phyloP scores from a whole-genome alignment of 1,140 invertebrate species.

The Drosophila varians region DNA sequence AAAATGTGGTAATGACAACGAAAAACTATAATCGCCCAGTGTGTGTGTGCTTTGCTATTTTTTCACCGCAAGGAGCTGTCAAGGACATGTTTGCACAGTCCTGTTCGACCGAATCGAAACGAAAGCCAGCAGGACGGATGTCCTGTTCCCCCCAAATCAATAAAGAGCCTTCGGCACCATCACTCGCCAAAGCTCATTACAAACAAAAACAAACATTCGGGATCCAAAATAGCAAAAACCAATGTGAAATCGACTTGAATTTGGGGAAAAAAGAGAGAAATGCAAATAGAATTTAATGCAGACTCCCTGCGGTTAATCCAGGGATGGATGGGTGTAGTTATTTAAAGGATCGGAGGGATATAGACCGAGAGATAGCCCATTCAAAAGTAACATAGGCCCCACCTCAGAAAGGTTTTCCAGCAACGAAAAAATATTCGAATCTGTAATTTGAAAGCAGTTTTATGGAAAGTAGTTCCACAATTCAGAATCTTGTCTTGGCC shows the following conservation, averaged over 20 bases:
- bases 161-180: slow-evolving; percentile 17
- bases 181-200: slow-evolving; percentile 37
- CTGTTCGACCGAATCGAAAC: not conserved
- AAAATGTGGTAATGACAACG: slow-evolving; percentile 33
- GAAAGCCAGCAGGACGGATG: not conserved
- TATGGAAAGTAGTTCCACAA: too few relatives aligned
- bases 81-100: slow-evolving; percentile 14
- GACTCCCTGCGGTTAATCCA: too few relatives aligned
- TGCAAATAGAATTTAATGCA: not conserved
- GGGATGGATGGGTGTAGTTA: too few relatives aligned
- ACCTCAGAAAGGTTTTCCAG: too few relatives aligned
- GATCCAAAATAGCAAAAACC: not conserved
- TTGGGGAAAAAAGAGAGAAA: not conserved
- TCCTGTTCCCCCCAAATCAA: slow-evolving; percentile 11
- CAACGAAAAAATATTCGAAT: too few relatives aligned
- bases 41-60: slow-evolving; percentile 2
- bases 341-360: too few relatives aligned
- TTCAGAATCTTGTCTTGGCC: too few relatives aligned
- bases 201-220: slow-evolving; percentile 34
- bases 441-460: too few relatives aligned
- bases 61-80: slow-evolving; percentile 7
- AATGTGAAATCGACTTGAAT: not conserved
- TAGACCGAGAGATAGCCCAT: too few relatives aligned
- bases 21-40: not conserved
- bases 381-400: too few relatives aligned